phyloP scores from a whole-genome alignment of 2,797 vertebrate genomes.

The Acipenser oxyrinchus region DNA sequence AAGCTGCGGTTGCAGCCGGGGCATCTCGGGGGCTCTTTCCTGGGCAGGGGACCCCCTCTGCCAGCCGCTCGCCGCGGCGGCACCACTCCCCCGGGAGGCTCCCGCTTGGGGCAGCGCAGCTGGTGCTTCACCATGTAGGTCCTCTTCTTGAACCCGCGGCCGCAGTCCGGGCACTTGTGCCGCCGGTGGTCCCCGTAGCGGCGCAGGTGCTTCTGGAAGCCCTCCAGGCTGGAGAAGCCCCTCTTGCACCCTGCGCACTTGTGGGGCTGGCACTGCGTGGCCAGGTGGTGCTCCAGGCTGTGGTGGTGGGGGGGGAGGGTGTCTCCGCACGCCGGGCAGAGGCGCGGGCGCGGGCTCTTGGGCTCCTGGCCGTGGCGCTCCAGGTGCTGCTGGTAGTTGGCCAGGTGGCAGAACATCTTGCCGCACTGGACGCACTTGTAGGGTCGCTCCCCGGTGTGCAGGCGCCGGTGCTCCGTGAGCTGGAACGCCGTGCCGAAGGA shows the following conservation, averaged over 20 bases:
- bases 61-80: too few species aligned
- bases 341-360: too few species aligned
- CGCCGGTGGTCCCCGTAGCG: background rate
- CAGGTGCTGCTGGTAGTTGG: background rate
- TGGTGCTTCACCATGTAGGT: background rate
- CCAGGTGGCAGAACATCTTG: background rate
- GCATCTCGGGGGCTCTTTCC: slow-evolving; percentile 34
- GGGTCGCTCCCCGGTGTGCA: background rate
- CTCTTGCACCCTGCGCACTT: background rate
- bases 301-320: background rate
- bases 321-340: background rate
- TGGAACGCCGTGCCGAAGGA: background rate
- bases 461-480: background rate
- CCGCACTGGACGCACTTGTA: background rate
- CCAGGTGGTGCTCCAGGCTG: background rate
- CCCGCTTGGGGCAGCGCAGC: background rate
- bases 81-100: too few species aligned
- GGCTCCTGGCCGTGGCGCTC: background rate
- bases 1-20: slow-evolving; percentile 33
- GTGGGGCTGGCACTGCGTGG: background rate
- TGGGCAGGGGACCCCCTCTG: too few species aligned
- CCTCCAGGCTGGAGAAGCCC: background rate
- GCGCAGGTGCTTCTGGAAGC: background rate
- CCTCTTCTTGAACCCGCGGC: background rate
- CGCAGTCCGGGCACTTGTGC: background rate